Evolutionary conservation across 2,888 invertebrate species (phyloP).

Genomic region (Chelonus formosanus): DNA sequence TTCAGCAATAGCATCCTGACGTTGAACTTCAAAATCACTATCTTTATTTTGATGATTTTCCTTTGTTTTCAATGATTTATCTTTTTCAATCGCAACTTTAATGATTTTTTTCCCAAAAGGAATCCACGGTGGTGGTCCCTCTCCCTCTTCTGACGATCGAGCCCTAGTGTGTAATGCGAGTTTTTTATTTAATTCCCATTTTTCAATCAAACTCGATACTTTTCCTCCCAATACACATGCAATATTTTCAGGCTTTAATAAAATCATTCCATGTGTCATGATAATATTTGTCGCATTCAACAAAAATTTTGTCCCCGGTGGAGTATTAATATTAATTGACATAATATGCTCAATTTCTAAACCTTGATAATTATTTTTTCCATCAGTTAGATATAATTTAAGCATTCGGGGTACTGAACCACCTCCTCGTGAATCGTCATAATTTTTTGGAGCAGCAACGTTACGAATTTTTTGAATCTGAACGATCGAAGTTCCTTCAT

Average conservation of each 20-base stretch:
- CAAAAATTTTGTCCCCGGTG: slow-evolving; percentile 87
- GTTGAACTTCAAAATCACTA: slow-evolving; percentile 87
- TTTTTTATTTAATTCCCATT: slow-evolving; percentile 80
- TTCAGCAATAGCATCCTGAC: slow-evolving; percentile 89
- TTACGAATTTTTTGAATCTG: slow-evolving; percentile 91
- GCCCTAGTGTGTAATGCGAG: slow-evolving; percentile 63
- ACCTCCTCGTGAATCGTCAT: slow-evolving; percentile 77
- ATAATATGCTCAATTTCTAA: slow-evolving; percentile 79
- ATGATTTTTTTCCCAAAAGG: slow-evolving; percentile 85
- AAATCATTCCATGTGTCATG: slow-evolving; percentile 77
- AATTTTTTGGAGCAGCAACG: slow-evolving; percentile 88
- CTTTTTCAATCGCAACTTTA: slow-evolving; percentile 66
- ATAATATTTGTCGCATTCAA: slow-evolving; percentile 69
- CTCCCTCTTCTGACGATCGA: slow-evolving; percentile 73
- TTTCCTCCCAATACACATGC: slow-evolving; percentile 81
- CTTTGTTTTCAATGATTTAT: slow-evolving; percentile 78
- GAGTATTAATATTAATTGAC: slow-evolving; percentile 78
- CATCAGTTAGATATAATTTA: slow-evolving; percentile 86
- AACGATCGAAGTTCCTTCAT: slow-evolving; percentile 70
- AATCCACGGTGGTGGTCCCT: slow-evolving; percentile 89
- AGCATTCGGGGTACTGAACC: slow-evolving; percentile 81
- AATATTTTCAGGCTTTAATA: slow-evolving; percentile 75
- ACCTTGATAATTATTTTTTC: slow-evolving; percentile 79
- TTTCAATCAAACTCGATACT: slow-evolving; percentile 83
- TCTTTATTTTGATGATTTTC: slow-evolving; percentile 74